Evolutionary conservation across 2,113 vertebrate species (phyloP), one percentile per base, ranked within the genome.

Genomic region (Notothenia coriiceps): DNA sequence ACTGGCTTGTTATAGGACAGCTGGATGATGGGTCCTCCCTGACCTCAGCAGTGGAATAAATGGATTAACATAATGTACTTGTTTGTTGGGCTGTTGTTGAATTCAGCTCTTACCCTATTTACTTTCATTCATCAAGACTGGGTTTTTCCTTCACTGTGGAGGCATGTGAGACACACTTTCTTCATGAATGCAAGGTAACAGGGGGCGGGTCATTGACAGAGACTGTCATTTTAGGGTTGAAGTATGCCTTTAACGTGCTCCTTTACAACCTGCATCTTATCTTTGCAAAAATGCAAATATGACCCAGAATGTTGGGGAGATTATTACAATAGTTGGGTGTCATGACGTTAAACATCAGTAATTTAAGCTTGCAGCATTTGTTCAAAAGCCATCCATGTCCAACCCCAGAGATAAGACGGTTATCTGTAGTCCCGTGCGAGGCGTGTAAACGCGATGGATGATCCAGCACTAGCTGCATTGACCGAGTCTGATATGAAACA

Each of bases 391-490:
- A 49, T 35, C 18, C 2, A 33, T 54, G 77, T 80, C 71, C 57
- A 63, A 47, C 64, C 47, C 9, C 51, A 3, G 68, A 0, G 86
- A 82, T 69, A 77, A 77, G 70, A 47, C 71, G 6, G 47, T 22
- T 50, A 11, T 68, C 72, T 70, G 69, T 49, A 25, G 80, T 74
- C 66, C 22, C 72, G 50, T 74, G 91, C 10, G n/a, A 52, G 72
- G 79, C 80, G 82, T 71, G 84, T 75, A 80, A 89, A 79, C 86
- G 88, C 10, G 20, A 92, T 77, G 91, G 79, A 89, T 87, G 86
- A 91, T 74, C 64, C 67, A 90, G 91, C 72, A 90, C 40, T 64
- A 84, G 76, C 85, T 89, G 76, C 90, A 82, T 85, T 74, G 79
- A 82, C 66, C 66, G 84, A 84, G 82, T 70, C 59, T 55, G 91